Conservation (phyloP, 2,113 vertebrate species). For the Gallinago undulata region DNA sequence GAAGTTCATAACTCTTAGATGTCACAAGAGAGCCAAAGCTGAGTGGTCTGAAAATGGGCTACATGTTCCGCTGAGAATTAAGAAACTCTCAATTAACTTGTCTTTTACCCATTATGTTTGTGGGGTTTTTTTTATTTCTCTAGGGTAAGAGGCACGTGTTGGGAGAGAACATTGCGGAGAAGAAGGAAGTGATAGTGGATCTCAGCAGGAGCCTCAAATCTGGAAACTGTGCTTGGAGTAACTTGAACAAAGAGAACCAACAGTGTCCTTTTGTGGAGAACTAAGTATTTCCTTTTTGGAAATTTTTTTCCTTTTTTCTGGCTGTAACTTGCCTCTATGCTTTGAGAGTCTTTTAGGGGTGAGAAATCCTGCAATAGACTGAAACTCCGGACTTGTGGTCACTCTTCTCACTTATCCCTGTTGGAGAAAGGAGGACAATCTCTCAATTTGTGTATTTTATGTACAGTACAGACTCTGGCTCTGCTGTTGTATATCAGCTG, state of each 20-base stretch:
- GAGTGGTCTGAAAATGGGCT: background rate
- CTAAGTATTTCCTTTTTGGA: slow-evolving; percentile 15
- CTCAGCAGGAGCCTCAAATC: slow-evolving; percentile 36
- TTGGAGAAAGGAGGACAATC: background rate
- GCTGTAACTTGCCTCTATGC: background rate
- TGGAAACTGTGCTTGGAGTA: slow-evolving; percentile 54
- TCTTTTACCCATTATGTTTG: background rate
- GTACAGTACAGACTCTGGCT: background rate
- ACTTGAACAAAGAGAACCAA: slow-evolving; percentile 76
- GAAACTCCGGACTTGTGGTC: background rate
- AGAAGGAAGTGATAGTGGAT: slow-evolving; percentile 61
- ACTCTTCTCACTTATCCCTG: rapidly evolving
- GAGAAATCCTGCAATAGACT: background rate
- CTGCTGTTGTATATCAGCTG: background rate
- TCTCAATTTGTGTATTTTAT: background rate
- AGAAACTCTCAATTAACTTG: background rate
- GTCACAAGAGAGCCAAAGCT: background rate
- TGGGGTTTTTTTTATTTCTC: background rate
- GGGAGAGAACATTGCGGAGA: slow-evolving; percentile 63
- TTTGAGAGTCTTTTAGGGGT: background rate
- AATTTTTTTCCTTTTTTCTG: background rate
- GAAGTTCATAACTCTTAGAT: background rate
- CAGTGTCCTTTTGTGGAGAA: slow-evolving; percentile 68
- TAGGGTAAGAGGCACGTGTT: slow-evolving; percentile 67
- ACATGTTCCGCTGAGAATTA: background rate